Percentiles rank a stretch among this genome's conserved stretches.
phyloP scores from a whole-genome alignment of 2,888 invertebrate genomes.

The Lobophora halterata region DNA sequence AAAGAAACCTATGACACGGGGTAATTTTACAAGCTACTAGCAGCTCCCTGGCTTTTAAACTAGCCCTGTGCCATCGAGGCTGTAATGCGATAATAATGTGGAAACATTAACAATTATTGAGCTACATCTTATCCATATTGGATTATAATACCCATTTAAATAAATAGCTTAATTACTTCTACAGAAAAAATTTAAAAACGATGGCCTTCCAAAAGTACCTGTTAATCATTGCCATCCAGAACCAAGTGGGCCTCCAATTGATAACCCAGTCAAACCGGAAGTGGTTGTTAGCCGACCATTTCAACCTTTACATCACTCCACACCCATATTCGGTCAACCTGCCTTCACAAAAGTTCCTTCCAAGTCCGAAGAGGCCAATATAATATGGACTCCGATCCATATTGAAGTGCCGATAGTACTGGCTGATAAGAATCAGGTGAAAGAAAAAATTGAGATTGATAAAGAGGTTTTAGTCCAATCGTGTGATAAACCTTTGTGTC shows the following conservation, averaged over 20 bases:
- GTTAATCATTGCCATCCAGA: conserved; percentile 34
- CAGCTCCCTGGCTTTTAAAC: too few relatives aligned
- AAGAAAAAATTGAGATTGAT: too few relatives aligned
- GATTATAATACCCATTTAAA: too few relatives aligned
- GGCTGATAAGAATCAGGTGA: too few relatives aligned
- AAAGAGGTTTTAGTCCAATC: conserved; percentile 5
- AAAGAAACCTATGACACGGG: too few relatives aligned
- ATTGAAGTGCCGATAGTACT: conserved; percentile 31
- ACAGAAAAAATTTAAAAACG: conserved; percentile 8
- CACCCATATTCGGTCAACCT: conserved; percentile 39
- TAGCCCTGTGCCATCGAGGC: too few relatives aligned
- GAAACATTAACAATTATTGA: too few relatives aligned
- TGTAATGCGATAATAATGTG: too few relatives aligned
- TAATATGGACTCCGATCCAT: conserved; percentile 37
- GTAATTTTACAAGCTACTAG: too few relatives aligned
- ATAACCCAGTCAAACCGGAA: not conserved
- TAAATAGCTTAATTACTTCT: not conserved
- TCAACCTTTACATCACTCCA: conserved; percentile 1
- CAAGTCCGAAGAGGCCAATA: conserved; percentile 26
- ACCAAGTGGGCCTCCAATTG: conserved; percentile 38
- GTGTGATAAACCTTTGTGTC: not conserved
- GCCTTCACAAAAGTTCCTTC: conserved; percentile 35
- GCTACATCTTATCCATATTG: too few relatives aligned
- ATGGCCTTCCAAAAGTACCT: conserved; percentile 1
- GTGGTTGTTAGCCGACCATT: not conserved